Evolutionary conservation across 2,888 invertebrate species (phyloP).

Genomic region (Heliconius aoede): DNA sequence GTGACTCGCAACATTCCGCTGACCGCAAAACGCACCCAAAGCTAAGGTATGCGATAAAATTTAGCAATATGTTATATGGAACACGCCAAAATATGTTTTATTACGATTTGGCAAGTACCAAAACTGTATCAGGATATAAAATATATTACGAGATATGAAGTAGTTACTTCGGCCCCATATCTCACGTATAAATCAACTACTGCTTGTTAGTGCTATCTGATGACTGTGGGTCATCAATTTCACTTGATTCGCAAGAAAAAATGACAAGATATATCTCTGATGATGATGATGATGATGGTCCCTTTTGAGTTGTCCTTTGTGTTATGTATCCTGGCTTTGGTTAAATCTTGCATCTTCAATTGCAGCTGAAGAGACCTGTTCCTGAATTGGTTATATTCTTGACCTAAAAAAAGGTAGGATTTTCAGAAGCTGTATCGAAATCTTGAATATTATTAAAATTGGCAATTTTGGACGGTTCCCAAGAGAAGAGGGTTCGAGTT

Average conservation of each 20-base stretch:
- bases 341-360: background rate
- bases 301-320: constrained; percentile 45
- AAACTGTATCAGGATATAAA: constrained; percentile 37
- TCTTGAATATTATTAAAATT: no score
- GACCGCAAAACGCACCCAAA: constrained; percentile 51
- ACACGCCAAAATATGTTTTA: constrained; percentile 38
- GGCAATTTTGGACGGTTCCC: no score
- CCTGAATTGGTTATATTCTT: background rate
- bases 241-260: constrained; percentile 61
- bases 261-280: constrained; percentile 46
- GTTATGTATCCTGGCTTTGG: background rate
- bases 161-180: constrained; percentile 49
- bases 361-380: no score
- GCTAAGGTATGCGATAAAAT: constrained; percentile 47
- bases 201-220: constrained; percentile 75
- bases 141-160: constrained; percentile 21
- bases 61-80: constrained; percentile 34
- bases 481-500: no score
- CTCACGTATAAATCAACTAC: constrained; percentile 73
- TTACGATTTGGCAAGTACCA: constrained; percentile 36
- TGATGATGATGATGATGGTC: constrained; percentile 45
- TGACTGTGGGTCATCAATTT: constrained; percentile 70
- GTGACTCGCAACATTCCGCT: constrained; percentile 37
- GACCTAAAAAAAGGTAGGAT: no score
- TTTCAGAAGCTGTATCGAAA: no score